These are phyloP conservation scores for Beroe ovata DNA, from an alignment of 37 sponge, comb jelly and placozoan species.

Conservation along the genomic window DNA sequence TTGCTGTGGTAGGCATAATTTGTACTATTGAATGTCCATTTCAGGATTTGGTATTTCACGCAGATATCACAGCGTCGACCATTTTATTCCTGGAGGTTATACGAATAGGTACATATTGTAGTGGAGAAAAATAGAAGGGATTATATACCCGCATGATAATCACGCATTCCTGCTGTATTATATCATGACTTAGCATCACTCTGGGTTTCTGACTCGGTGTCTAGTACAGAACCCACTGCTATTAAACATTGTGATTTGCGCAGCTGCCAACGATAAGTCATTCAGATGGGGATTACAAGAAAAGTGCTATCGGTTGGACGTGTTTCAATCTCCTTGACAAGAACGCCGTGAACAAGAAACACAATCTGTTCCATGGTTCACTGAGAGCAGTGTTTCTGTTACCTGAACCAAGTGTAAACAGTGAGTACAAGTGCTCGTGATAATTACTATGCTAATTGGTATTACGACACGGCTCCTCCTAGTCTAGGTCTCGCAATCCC, in stretches of 20 bases:
- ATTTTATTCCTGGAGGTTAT: conserved; percentile 10
- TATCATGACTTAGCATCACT: no score
- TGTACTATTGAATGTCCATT: no score
- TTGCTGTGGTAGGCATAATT: no score
- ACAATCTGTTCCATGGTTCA: conserved; percentile 7
- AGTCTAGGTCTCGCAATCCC: background rate
- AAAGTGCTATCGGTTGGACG: background rate
- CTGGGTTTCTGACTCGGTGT: no score
- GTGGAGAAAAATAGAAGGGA: no score
- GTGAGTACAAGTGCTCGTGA: background rate
- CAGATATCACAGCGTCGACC: conserved; percentile 2
- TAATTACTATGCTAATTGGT: background rate
- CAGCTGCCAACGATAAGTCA: background rate
- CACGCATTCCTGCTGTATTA: no score
- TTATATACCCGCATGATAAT: background rate
- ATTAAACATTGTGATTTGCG: background rate
- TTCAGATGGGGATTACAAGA: background rate
- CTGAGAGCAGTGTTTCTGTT: conserved; percentile 6
- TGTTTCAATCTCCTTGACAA: conserved; percentile 5
- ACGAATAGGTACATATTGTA: background rate
- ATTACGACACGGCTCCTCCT: background rate
- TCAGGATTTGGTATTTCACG: conserved; percentile 31
- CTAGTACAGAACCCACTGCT: conserved; percentile 4
- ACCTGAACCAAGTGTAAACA: background rate
- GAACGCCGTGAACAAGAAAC: background rate